Conservation (phyloP, 2,113 vertebrate genomes). For the Cacatua alba region DNA sequence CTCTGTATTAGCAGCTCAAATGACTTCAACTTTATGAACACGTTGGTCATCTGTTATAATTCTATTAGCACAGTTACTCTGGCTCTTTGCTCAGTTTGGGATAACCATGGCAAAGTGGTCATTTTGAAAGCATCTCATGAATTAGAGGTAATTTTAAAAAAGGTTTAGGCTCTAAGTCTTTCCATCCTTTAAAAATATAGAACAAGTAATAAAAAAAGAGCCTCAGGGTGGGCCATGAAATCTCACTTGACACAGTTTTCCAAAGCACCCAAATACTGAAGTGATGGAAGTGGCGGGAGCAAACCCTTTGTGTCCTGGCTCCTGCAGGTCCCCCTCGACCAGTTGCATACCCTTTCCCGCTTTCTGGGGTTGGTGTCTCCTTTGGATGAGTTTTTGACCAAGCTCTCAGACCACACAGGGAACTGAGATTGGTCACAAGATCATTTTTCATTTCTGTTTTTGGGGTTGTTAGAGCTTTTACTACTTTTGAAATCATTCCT, state of each 20-base stretch:
- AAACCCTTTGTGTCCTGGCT: neutral
- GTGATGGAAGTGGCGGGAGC: neutral
- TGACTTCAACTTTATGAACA: neutral
- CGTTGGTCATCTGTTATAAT: neutral
- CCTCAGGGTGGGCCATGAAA: neutral
- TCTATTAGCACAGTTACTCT: neutral
- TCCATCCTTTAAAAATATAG: neutral
- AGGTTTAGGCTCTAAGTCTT: neutral
- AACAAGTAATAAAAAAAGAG: neutral
- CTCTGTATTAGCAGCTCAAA: neutral
- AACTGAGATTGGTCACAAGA: neutral
- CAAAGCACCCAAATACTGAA: neutral
- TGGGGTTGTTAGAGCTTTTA: neutral
- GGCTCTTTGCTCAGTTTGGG: neutral
- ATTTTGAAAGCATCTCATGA: neutral
- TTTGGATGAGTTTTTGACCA: neutral
- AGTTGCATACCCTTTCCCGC: neutral
- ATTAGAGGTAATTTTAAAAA: neutral
- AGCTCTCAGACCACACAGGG: neutral
- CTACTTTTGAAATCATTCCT: neutral
- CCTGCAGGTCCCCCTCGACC: no score
- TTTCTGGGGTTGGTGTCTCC: fast-evolving
- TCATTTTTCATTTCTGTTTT: conserved; percentile 9
- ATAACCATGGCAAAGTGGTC: neutral
- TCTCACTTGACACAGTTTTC: neutral